Evolutionary conservation across 2,797 vertebrate species (phyloP).

Genomic region (Apodemus agrarius): DNA sequence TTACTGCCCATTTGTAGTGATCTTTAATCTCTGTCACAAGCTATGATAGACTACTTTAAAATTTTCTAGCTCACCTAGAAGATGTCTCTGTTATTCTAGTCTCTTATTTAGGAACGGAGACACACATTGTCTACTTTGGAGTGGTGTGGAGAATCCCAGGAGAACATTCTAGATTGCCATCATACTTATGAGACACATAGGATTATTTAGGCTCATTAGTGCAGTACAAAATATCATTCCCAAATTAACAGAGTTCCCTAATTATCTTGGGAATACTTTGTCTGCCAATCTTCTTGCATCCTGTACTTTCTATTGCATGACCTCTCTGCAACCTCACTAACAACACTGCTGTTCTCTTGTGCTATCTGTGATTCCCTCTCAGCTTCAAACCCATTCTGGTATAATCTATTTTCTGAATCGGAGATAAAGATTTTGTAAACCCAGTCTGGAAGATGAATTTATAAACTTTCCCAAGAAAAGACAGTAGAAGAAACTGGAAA

Average conservation of each 20-base stretch:
- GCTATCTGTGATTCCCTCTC: background rate
- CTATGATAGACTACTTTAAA: background rate
- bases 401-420: background rate
- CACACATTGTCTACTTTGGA: background rate
- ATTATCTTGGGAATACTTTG: background rate
- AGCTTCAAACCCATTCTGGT: background rate
- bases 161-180: conserved; percentile 15
- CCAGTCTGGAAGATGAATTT: background rate
- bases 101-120: conserved; percentile 12
- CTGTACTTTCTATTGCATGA: background rate
- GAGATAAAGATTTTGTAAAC: background rate
- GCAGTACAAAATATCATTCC: background rate
- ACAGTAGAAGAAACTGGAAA: background rate
- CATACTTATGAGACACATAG: background rate
- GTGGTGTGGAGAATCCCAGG: background rate
- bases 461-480: background rate
- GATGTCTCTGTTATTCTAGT: background rate
- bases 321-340: background rate
- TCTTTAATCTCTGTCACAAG: conserved; percentile 60
- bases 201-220: background rate
- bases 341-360: background rate
- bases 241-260: background rate
- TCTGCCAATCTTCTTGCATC: background rate
- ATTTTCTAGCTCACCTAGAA: background rate
- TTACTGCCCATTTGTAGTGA: conserved; percentile 45